phyloP scores from a whole-genome alignment of 2,113 vertebrate species.

The Malurus melanocephalus region DNA sequence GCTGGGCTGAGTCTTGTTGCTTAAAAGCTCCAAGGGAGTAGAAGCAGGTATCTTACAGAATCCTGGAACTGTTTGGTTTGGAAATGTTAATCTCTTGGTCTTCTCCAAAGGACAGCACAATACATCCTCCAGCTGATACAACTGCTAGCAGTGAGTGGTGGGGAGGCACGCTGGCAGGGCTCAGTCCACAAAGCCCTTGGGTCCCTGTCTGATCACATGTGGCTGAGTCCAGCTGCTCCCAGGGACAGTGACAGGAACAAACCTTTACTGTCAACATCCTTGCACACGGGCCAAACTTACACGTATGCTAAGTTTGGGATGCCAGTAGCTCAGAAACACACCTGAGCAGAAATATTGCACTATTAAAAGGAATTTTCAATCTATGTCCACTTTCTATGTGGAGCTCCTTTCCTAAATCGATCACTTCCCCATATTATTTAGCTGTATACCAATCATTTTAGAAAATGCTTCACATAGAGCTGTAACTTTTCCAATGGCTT shows the following conservation, averaged over 20 bases:
- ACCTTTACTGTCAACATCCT: not conserved
- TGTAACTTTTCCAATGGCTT: not conserved
- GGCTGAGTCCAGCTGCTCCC: not conserved
- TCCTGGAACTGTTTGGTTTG: not conserved
- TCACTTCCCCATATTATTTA: not conserved
- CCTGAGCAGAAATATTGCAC: not conserved
- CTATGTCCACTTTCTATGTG: not conserved
- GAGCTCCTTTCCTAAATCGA: not conserved
- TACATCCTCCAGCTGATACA: not conserved
- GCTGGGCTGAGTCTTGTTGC: not conserved
- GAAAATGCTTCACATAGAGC: not conserved
- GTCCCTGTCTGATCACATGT: not conserved
- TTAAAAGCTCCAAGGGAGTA: not conserved
- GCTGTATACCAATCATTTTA: not conserved
- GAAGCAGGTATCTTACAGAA: not conserved
- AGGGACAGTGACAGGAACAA: not conserved
- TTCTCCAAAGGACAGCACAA: not conserved
- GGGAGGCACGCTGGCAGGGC: not conserved
- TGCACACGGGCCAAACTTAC: not conserved
- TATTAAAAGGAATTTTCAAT: not conserved
- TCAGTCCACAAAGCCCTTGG: not conserved
- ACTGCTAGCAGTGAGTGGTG: not conserved
- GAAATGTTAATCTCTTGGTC: not conserved
- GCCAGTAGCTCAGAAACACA: not conserved
- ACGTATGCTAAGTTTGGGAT: not conserved